A percentile compares a stretch with the other conserved stretches of the same genome.
Evolutionary conservation across 2,888 invertebrate species (phyloP).

Genomic region (Crioceris asparagi): DNA sequence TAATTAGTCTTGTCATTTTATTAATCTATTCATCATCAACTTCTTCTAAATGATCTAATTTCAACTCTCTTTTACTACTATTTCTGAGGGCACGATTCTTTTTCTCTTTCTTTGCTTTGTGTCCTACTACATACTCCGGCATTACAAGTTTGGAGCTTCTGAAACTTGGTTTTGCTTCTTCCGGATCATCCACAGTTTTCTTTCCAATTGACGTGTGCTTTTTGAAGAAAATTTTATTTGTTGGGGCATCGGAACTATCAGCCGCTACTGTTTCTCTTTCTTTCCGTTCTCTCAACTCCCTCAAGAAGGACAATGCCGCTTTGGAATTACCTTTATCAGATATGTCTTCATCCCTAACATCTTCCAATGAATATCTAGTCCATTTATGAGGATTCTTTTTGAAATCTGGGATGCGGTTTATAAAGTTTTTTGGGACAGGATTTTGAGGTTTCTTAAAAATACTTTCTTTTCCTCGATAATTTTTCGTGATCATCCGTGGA

Average conservation of each 20-base stretch:
- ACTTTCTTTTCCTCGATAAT: conserved; percentile 61
- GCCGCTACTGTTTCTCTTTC: conserved; percentile 10
- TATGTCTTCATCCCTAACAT: conserved; percentile 65
- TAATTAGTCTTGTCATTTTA: too few relatives aligned
- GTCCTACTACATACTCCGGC: conserved; percentile 76
- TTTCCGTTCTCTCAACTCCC: conserved; percentile 45
- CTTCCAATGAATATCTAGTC: conserved; percentile 68
- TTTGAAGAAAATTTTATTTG: conserved; percentile 31
- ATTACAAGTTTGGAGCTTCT: conserved; percentile 61
- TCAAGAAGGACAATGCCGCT: conserved; percentile 68
- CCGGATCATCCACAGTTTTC: conserved; percentile 14
- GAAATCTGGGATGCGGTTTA: conserved; percentile 42
- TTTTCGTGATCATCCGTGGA: conserved; percentile 44
- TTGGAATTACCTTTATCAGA: conserved; percentile 67
- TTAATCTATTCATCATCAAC: conserved; percentile 35
- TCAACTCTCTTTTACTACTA: conserved; percentile 35
- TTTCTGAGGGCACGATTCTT: conserved; percentile 19
- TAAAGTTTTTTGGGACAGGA: conserved; percentile 41
- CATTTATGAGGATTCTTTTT: conserved; percentile 71
- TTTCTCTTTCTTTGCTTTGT: conserved; percentile 44
- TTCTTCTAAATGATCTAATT: conserved; percentile 44
- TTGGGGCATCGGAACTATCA: conserved; percentile 21
- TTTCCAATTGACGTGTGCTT: conserved; percentile 17
- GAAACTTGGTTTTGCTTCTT: conserved; percentile 42
- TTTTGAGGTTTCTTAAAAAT: conserved; percentile 67